Evolutionary conservation across 2,888 invertebrate genomes (phyloP).

Genomic region (Dicycla oo): DNA sequence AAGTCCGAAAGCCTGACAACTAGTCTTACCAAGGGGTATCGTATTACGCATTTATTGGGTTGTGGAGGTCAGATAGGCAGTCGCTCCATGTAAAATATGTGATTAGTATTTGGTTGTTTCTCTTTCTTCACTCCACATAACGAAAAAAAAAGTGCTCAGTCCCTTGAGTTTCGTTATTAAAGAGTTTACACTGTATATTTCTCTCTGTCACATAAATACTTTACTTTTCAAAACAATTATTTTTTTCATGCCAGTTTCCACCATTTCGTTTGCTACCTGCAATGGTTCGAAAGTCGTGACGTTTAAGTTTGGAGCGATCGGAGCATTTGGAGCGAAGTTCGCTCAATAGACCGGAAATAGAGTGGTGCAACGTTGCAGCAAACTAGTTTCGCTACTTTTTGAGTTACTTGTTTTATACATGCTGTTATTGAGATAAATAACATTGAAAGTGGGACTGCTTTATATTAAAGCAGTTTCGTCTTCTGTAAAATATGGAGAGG

Average conservation of each 20-base stretch:
- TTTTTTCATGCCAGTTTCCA: not conserved
- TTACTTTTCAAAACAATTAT: not conserved
- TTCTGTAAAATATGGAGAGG: not conserved
- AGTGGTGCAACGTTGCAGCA: slow-evolving; percentile 39
- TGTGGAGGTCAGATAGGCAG: no score
- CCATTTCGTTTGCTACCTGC: slow-evolving; percentile 24
- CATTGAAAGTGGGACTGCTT: not conserved
- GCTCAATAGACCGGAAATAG: slow-evolving; percentile 57
- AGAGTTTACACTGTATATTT: no score
- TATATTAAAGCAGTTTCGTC: not conserved
- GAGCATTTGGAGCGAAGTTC: slow-evolving; percentile 39
- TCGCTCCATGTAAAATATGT: no score
- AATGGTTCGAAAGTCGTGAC: slow-evolving; percentile 27
- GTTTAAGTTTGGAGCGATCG: slow-evolving; percentile 46
- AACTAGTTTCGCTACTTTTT: slow-evolving; percentile 24
- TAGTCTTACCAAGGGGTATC: no score
- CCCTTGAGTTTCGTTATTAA: no score
- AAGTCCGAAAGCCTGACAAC: no score
- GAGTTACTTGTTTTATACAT: slow-evolving; percentile 23
- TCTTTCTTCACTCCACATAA: no score
- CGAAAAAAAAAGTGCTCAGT: no score
- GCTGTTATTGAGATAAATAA: not conserved
- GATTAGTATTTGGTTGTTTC: no score
- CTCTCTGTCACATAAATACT: not conserved
- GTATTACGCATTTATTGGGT: no score